Evolutionary conservation across 2,888 invertebrate species (phyloP), one percentile per base, ranked within the genome.

Genomic region (Drosophila mettleri): DNA sequence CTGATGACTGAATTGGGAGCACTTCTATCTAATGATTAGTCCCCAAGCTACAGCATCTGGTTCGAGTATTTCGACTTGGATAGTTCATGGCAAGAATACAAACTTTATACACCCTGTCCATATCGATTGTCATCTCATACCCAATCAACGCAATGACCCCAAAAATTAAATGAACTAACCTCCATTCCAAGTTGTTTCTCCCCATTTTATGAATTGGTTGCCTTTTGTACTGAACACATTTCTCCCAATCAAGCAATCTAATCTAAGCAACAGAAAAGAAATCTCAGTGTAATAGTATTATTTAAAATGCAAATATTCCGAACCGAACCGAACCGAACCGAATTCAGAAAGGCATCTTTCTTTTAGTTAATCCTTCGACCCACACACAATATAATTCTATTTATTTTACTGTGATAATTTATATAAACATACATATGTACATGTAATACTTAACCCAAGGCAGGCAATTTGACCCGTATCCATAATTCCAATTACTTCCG

Each of bases 381-480:
- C n/a, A 76, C 61, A 58, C 75, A 53, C 64, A 24, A 71, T 43
- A 68, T 69, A 71, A 73, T 81, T 88, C 54, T 86, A 81, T 82
- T 90, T 88, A 88, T 86, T 81, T 88, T 89, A 88, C 89, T 89
- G 89, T 89, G 89, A 89, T 89, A 89, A 90, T 89, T 84, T 84
- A 68, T 78, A 73, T 74, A 57, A 73, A 65, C 53, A 61, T 46
- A 65, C 53, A 61, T 46, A 64, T 64, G 53, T 64, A 78, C 58
- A 75, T 55, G 62, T 69, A 48, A 48, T 69, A 58, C 54, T 57
- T 53, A 68, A 58, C 54, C 43, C 57, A 65, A 49, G 33, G 43
- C 54, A 58, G 54, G 41, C 36, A 45, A 58, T 52, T 58, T 14
- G n/a, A 67, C 24, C 20, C 43, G 27, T 41, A 49, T 38, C 48